Evolutionary conservation across 1,140 invertebrate species (phyloP).

Genomic region (Idris sp.): DNA sequence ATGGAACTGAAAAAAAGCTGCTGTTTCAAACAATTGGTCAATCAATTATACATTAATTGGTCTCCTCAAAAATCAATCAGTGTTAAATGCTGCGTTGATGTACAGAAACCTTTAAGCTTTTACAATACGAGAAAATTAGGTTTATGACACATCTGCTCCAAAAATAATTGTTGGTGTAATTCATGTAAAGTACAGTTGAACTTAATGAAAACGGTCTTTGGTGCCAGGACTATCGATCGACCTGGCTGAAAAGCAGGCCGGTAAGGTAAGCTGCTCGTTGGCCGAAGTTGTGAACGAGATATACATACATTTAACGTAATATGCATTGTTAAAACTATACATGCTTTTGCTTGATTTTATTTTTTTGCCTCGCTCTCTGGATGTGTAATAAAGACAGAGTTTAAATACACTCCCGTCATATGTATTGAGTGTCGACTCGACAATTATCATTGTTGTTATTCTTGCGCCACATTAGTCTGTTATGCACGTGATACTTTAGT

Average conservation of each 20-base stretch:
- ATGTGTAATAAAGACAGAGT: conserved; percentile 39
- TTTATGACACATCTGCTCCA: conserved; percentile 42
- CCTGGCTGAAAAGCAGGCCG: conserved; percentile 68
- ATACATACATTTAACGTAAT: conserved; percentile 51
- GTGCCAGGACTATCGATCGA: conserved; percentile 71
- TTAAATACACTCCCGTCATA: conserved; percentile 39
- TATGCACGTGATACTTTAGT: conserved; percentile 30
- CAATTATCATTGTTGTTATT: conserved; percentile 33
- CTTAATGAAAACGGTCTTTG: conserved; percentile 67
- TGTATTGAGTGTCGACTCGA: conserved; percentile 16
- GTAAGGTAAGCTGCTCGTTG: conserved; percentile 72
- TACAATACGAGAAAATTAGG: conserved; percentile 29
- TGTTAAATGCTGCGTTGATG: conserved; percentile 4
- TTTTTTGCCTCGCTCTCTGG: conserved; percentile 34
- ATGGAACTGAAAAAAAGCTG: neutral
- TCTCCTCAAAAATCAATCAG: conserved; percentile 9
- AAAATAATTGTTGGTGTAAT: conserved; percentile 58
- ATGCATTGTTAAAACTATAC: conserved; percentile 33
- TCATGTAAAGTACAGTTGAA: conserved; percentile 65
- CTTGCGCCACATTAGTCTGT: conserved; percentile 9
- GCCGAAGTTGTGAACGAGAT: conserved; percentile 64
- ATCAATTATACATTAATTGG: conserved; percentile 17
- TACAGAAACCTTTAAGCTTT: conserved; percentile 11
- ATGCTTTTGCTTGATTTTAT: too few relatives aligned
- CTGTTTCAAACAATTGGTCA: neutral